A percentile compares a stretch with the other conserved stretches of the same genome.
These are phyloP conservation scores for Lagorchestes hirsutus DNA, from an alignment of 2,797 vertebrate species.

Conservation along the genomic window DNA sequence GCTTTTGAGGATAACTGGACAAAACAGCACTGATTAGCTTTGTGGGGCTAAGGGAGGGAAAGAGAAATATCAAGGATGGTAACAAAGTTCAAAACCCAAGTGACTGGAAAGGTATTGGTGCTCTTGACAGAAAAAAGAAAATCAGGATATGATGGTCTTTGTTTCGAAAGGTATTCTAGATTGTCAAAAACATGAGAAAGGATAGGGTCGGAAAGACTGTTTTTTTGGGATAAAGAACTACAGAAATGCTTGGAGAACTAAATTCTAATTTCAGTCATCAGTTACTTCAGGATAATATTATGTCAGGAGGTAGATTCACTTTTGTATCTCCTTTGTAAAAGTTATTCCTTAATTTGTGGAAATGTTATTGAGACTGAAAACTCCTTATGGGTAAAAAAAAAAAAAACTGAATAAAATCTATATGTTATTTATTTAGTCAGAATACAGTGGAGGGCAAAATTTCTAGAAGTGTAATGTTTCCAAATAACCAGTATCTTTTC, in stretches of 20 bases:
- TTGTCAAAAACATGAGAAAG: background rate
- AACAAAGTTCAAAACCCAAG: background rate
- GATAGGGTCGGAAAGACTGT: background rate
- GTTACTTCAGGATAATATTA: background rate
- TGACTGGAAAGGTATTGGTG: background rate
- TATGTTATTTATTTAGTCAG: background rate
- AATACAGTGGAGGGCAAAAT: background rate
- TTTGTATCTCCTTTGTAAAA: background rate
- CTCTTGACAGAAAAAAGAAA: background rate
- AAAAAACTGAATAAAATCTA: background rate
- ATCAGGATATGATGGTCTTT: background rate
- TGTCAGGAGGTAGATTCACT: background rate
- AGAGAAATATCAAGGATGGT: background rate
- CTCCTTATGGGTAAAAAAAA: background rate
- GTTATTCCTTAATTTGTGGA: background rate
- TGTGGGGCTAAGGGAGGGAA: background rate
- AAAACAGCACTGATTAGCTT: background rate
- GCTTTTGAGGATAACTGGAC: background rate
- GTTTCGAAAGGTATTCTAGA: background rate
- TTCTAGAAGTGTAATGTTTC: background rate
- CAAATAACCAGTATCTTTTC: constrained; percentile 53
- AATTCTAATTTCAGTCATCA: background rate
- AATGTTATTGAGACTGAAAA: background rate
- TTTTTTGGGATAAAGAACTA: background rate
- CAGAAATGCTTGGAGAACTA: background rate